Evolutionary conservation across 2,888 invertebrate species (phyloP).

Genomic region (Drosophila melanosoma): DNA sequence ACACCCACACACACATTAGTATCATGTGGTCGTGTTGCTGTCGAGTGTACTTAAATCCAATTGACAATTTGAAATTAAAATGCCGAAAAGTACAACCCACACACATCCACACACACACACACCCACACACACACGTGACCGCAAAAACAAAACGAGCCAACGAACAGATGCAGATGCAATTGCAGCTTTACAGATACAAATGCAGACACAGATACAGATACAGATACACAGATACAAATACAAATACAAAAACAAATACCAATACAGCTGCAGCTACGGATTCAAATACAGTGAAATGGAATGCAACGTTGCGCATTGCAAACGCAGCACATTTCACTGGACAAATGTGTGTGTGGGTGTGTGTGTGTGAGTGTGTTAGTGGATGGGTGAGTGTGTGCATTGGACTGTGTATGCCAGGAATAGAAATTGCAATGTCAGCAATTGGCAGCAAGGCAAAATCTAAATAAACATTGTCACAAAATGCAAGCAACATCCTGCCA

Average conservation of each 20-base stretch:
- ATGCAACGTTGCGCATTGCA: slow-evolving; percentile 73
- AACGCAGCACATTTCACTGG: slow-evolving; percentile 65
- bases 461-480: slow-evolving; percentile 82
- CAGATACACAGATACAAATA: slow-evolving; percentile 4
- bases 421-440: slow-evolving; percentile 82
- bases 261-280: slow-evolving; percentile 21
- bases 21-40: slow-evolving; percentile 54
- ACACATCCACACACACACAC: not conserved
- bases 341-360: slow-evolving; percentile 29
- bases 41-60: slow-evolving; percentile 77
- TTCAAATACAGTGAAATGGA: slow-evolving; percentile 56
- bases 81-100: slow-evolving; percentile 74
- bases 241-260: slow-evolving; percentile 15
- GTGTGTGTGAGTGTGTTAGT: slow-evolving; percentile 22
- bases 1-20: not conserved
- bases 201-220: not conserved
- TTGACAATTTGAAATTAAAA: slow-evolving; percentile 80
- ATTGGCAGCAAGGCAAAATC: slow-evolving; percentile 82
- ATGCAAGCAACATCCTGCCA: slow-evolving; percentile 61
- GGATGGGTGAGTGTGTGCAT: slow-evolving; percentile 15
- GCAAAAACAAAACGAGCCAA: slow-evolving; percentile 57
- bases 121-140: slow-evolving; percentile 40
- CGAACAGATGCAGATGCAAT: slow-evolving; percentile 40
- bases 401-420: slow-evolving; percentile 66
- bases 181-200: slow-evolving; percentile 14